phyloP scores from a whole-genome alignment of 1,140 invertebrate genomes.

The Orussus abietinus region DNA sequence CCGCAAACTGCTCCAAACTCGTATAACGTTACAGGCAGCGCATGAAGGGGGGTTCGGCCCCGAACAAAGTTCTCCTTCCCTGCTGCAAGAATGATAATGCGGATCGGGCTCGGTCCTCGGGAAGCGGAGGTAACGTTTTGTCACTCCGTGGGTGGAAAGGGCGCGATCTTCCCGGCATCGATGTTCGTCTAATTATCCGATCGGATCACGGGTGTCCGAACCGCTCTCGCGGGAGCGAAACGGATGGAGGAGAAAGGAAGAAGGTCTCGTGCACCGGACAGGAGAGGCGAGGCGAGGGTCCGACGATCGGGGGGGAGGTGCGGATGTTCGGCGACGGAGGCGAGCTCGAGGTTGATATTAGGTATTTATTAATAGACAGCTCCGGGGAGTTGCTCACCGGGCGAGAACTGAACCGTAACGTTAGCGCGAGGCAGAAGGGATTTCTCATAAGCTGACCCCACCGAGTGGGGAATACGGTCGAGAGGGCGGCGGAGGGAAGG shows the following conservation, averaged over 20 bases:
- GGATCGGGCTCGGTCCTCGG: slow-evolving; percentile 29
- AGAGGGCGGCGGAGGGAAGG: slow-evolving; percentile 20
- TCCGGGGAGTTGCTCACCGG: slow-evolving; percentile 33
- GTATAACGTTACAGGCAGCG: slow-evolving; percentile 23
- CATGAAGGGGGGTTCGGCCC: slow-evolving; percentile 14
- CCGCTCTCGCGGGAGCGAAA: no score
- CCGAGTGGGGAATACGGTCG: slow-evolving; percentile 27
- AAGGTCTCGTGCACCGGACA: slow-evolving; percentile 1
- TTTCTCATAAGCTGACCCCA: slow-evolving; percentile 46
- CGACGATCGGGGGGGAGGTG: not conserved
- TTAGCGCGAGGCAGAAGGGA: slow-evolving; percentile 34
- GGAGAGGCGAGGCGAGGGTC: slow-evolving; percentile 4
- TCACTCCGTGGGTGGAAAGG: not conserved
- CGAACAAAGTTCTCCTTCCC: slow-evolving; percentile 34
- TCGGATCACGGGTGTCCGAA: no score
- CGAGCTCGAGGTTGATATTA: slow-evolving; percentile 41
- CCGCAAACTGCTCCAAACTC: slow-evolving; percentile 33
- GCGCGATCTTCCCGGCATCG: no score
- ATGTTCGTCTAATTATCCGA: no score
- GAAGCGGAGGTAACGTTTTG: no score
- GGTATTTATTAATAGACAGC: slow-evolving; percentile 46
- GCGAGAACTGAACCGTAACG: slow-evolving; percentile 38
- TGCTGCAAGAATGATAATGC: slow-evolving; percentile 47
- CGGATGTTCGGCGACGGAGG: slow-evolving; percentile 3
- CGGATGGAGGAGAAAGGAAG: slow-evolving; percentile 4